phyloP scores from a whole-genome alignment of 2,888 invertebrate species.

The Anarsia innoxiella region DNA sequence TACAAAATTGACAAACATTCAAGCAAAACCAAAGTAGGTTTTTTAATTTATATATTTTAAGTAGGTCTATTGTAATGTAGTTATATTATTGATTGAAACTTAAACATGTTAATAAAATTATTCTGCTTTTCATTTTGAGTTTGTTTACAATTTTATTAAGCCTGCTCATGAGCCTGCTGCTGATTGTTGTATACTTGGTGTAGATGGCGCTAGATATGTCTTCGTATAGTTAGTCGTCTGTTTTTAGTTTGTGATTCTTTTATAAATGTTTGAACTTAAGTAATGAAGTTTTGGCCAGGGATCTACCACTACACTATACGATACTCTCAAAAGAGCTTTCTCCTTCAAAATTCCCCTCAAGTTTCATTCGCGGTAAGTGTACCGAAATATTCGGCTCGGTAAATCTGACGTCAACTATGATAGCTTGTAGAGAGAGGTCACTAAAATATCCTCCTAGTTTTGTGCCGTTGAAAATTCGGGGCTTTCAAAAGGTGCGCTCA shows the following conservation, averaged over 20 bases:
- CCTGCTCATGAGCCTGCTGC: too few species aligned
- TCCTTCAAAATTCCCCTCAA: too few species aligned
- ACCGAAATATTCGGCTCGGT: slow-evolving; percentile 2
- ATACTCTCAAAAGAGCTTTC: too few species aligned
- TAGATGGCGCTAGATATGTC: too few species aligned
- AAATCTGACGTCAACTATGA: not conserved
- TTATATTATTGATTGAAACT: slow-evolving; percentile 12
- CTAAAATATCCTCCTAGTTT: not conserved
- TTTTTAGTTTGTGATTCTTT: too few species aligned
- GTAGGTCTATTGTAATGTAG: slow-evolving; percentile 8
- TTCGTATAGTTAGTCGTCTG: too few species aligned
- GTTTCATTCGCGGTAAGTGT: slow-evolving; percentile 2
- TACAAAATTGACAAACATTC: slow-evolving; percentile 72
- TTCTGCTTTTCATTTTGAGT: not conserved
- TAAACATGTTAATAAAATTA: slow-evolving; percentile 12
- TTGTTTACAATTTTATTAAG: too few species aligned
- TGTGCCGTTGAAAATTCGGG: not conserved
- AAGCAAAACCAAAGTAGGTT: slow-evolving; percentile 73
- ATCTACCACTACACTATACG: too few species aligned
- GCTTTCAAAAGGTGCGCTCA: not conserved
- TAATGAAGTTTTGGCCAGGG: too few species aligned
- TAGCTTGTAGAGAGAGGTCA: not conserved
- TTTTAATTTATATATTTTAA: slow-evolving; percentile 2
- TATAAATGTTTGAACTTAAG: too few species aligned
- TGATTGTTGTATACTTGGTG: too few species aligned